Evolutionary conservation across 2,113 vertebrate genomes (phyloP).

Genomic region (Pyrgilauda ruficollis): DNA sequence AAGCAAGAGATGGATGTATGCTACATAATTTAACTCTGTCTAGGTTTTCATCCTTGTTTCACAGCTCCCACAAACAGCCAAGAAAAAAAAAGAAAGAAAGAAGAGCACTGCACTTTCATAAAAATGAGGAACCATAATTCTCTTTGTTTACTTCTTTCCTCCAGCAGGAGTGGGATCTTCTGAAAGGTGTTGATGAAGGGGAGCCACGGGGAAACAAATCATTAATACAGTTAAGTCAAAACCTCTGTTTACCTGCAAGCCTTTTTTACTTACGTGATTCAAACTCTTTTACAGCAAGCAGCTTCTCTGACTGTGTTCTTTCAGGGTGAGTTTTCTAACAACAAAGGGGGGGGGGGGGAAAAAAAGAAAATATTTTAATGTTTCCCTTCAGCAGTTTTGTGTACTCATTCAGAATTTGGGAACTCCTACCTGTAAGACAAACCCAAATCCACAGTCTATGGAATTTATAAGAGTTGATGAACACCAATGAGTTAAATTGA

Average conservation of each 20-base stretch:
- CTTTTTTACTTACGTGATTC: constrained; percentile 87
- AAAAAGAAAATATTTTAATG: background rate
- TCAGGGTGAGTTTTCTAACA: constrained; percentile 85
- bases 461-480: background rate
- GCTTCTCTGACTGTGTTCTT: constrained; percentile 82
- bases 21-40: constrained; percentile 11
- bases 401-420: background rate
- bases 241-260: background rate
- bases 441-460: background rate
- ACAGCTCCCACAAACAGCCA: background rate
- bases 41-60: background rate
- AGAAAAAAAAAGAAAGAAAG: background rate
- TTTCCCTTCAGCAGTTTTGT: background rate
- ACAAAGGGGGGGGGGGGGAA: background rate
- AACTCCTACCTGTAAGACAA: background rate
- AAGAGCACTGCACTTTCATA: background rate
- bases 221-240: background rate
- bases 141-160: background rate
- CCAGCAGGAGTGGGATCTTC: background rate
- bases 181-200: background rate
- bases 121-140: background rate
- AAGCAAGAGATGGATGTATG: background rate
- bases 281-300: constrained; percentile 84
- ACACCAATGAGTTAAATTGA: background rate
- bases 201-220: background rate